Evolutionary conservation across 2,113 vertebrate genomes (phyloP).

Genomic region (Chunga burmeisteri): DNA sequence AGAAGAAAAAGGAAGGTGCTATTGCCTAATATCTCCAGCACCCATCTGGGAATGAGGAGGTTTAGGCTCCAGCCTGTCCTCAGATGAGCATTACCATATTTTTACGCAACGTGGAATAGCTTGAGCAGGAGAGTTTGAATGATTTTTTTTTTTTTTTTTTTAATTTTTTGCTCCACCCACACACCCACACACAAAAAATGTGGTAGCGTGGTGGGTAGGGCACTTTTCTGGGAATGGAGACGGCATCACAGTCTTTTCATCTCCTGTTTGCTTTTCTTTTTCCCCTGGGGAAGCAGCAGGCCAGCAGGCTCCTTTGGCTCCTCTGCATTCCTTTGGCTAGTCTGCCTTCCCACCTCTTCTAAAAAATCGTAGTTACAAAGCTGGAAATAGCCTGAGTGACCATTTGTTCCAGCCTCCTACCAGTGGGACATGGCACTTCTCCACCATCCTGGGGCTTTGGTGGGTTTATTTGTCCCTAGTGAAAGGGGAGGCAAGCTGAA

Average conservation of each 20-base stretch:
- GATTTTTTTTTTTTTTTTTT: neutral
- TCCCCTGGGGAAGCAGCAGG: neutral
- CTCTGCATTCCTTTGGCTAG: neutral
- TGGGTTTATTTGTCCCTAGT: neutral
- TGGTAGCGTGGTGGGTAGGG: constrained; percentile 38
- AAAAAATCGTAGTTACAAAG: neutral
- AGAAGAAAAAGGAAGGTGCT: constrained; percentile 6
- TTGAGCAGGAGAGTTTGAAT: neutral
- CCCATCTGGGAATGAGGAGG: neutral
- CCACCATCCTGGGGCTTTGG: neutral
- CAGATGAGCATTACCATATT: neutral
- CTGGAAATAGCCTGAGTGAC: neutral
- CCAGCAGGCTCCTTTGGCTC: neutral
- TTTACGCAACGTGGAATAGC: constrained; percentile 8
- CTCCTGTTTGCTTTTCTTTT: constrained; percentile 36
- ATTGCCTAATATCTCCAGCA: neutral
- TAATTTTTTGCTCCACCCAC: neutral
- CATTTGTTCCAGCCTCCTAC: neutral
- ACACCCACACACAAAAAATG: neutral
- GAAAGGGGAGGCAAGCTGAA: neutral
- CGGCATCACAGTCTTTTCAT: constrained; percentile 28
- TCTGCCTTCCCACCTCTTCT: neutral
- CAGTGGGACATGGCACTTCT: neutral
- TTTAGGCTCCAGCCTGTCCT: constrained; percentile 35
- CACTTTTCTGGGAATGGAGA: constrained; percentile 23